Evolutionary conservation across 2,113 vertebrate species (phyloP), one percentile per base, ranked within the genome.

Genomic region (Dendrocopos noguchii): DNA sequence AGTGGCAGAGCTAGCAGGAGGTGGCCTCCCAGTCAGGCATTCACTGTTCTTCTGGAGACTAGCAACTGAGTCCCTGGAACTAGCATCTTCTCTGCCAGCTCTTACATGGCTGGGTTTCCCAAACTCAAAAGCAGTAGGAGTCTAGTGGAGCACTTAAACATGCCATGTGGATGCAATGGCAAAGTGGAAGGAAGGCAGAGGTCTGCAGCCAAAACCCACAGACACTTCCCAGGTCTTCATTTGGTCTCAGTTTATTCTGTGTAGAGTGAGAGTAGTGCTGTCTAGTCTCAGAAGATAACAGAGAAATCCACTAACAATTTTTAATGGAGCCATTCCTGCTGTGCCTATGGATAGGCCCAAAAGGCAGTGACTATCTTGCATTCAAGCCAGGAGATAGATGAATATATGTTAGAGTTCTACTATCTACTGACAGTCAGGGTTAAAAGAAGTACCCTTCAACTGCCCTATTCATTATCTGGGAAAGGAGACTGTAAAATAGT

Each of bases 121-220:
- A 44, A 74, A 64, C 34, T 44, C 10, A 47, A 56, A 34, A 87
- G 18, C 31, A 33, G 18, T 36, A 50, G 28, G 18, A 60, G 24
- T 83, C 29, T 46, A 13, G 34, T 47, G 57, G 57, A 72, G 56
- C n/a, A 21, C 46, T 42, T 66, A 20, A 12, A 18, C 55, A 29
- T 70, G 72, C 29, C 34, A 17, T 2, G 0, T 4, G 4, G 53
- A 15, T 66, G 31, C 46, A 66, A 3, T 0, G 0, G 59, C 64
- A 50, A 63, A 84, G 46, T 15, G 4, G 64, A 65, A 79, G 66
- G 13, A 74, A 17, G n/a, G n/a, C 42, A 56, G 53, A 52, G 15
- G 47, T 18, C 24, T 46, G n/a, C 59, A 73, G 57, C 31, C 42
- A 55, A 70, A 76, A 87, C 9, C 16, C 28, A 7, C 39, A n/a